Base-by-base conservation (phyloP, 2,113 vertebrate genomes). In the Gadus macrocephalus region DNA sequence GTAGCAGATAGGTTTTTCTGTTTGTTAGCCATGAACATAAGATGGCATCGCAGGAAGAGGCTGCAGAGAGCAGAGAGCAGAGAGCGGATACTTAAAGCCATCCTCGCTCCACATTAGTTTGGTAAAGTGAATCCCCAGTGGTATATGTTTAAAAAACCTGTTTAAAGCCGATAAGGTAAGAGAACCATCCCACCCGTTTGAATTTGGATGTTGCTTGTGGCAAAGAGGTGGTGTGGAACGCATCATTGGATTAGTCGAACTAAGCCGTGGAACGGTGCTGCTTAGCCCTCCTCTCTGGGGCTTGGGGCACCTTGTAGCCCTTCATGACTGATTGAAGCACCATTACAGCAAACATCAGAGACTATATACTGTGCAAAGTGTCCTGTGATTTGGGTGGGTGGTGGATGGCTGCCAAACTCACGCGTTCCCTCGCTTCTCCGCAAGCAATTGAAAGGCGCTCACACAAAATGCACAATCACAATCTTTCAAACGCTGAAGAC, bases 261-360 rank as follows among this genome's bases (percentile, higher is more conserved):
- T 72, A 61, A 16, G 53, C 22, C 35, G 17, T 16, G 74, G 64
- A 19, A 64, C 31, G 76, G 76, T 67, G 79, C 69, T 68, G 27
- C 66, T 72, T 80, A 73, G 81, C 75, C 71, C 73, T 35, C 22
- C 68, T 61, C 81, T 76, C 22, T 81, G 68, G 72, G 58, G 63
- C 70, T 75, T 60, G 67, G 58, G 69, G 55, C 55, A 35, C 17
- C 67, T 76, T 56, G 20, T 58, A 35, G 31, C 35, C 59, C 63
- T 58, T 58, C 67, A 35, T 1, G 8, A 73, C 11, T 56, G 64
- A 78, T 61, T 69, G 66, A 72, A 66, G 64, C 66, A 17, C 55
- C 4, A 17, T n/a, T 58, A 58, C 55, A 49, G 42, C 8, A 49
- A 49, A 49, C 42, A 49, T 49, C 42, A 14, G 42, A 14, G 42